Evolutionary conservation across 2,113 vertebrate genomes (phyloP).

Genomic region (Hippolais icterina): DNA sequence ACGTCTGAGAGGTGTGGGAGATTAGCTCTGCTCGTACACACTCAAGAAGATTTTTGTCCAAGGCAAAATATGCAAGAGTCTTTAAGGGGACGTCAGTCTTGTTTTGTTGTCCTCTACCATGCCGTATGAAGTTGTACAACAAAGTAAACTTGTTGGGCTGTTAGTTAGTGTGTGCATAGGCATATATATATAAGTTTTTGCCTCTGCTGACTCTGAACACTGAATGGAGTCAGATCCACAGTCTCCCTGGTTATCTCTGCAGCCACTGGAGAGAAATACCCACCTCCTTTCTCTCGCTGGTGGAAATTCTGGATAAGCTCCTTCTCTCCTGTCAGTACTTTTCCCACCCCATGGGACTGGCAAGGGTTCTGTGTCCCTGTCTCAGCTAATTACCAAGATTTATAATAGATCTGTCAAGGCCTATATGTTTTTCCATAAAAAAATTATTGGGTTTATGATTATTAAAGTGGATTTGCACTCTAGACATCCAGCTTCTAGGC

Average conservation of each 20-base stretch:
- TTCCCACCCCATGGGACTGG: rapidly evolving
- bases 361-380: rapidly evolving
- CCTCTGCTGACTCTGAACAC: background rate
- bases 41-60: background rate
- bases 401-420: rapidly evolving
- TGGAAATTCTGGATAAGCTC: rapidly evolving
- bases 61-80: background rate
- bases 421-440: rapidly evolving
- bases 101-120: background rate
- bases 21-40: background rate
- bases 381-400: rapidly evolving
- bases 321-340: background rate
- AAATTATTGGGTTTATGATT: rapidly evolving
- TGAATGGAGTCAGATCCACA: rapidly evolving
- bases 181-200: background rate
- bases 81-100: background rate
- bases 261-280: background rate
- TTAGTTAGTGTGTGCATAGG: too few species aligned
- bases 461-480: background rate
- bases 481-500: background rate
- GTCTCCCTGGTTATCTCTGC: background rate
- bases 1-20: background rate
- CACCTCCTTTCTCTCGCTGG: rapidly evolving
- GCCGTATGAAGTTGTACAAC: rapidly evolving
- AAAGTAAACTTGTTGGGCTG: background rate